phyloP scores from a whole-genome alignment of 2,888 invertebrate genomes.

The Drosophila gaucha region DNA sequence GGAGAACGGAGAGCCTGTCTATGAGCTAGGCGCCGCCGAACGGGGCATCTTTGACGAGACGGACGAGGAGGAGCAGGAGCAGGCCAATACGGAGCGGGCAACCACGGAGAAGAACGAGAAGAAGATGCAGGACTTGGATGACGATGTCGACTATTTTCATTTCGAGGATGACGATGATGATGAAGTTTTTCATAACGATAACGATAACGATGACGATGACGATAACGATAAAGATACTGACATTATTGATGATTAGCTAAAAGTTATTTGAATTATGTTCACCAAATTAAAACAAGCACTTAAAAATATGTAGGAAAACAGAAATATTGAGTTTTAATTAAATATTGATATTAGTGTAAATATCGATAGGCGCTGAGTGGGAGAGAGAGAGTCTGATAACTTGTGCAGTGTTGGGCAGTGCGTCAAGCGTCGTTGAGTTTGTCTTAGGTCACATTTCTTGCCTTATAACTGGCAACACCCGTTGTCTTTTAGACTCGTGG shows the following conservation, averaged over 20 bases:
- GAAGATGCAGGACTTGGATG: slow-evolving; percentile 12
- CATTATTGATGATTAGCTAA: slow-evolving; percentile 48
- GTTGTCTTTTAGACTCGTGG: too few relatives aligned
- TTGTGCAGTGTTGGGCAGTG: too few relatives aligned
- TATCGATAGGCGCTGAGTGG: neutral
- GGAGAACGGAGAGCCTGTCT: slow-evolving; percentile 42
- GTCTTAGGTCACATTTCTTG: too few relatives aligned
- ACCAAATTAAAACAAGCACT: slow-evolving; percentile 23
- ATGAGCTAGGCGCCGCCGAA: slow-evolving; percentile 78
- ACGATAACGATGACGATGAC: slow-evolving; percentile 19
- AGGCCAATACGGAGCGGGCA: slow-evolving; percentile 10
- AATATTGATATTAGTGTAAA: neutral
- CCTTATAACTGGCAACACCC: too few relatives aligned
- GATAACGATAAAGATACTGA: slow-evolving; percentile 38
- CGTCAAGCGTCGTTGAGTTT: too few relatives aligned
- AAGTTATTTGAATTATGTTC: slow-evolving; percentile 21
- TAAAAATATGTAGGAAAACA: slow-evolving; percentile 20
- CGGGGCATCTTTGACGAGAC: slow-evolving; percentile 48
- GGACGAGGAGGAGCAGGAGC: neutral
- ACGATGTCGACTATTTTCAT: slow-evolving; percentile 66
- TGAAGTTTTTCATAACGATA: slow-evolving; percentile 16
- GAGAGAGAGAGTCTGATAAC: neutral
- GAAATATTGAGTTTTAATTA: neutral
- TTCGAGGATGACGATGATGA: slow-evolving; percentile 59
- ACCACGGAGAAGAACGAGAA: slow-evolving; percentile 15